phyloP scores from a whole-genome alignment of 2,888 invertebrate genomes.

The Stictocephala bisonia region DNA sequence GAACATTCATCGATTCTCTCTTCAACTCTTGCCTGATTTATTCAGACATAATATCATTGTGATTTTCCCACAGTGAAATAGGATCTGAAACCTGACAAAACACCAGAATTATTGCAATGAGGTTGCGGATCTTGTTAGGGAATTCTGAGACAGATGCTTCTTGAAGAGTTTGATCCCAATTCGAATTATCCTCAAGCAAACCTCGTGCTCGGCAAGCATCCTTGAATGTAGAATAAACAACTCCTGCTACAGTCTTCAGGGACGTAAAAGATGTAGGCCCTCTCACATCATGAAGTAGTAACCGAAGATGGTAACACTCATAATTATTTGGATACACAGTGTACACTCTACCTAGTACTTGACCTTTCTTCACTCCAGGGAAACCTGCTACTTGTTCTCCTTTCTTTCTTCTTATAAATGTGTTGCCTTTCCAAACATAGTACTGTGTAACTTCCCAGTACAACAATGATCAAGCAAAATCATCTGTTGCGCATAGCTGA shows the following conservation, averaged over 20 bases:
- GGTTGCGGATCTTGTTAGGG: conserved; percentile 29
- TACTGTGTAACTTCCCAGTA: conserved; percentile 53
- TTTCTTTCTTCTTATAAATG: background rate
- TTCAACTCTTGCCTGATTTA: background rate
- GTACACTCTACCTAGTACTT: conserved; percentile 58
- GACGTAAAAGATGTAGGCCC: conserved; percentile 59
- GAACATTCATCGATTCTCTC: background rate
- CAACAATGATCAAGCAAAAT: conserved; percentile 49
- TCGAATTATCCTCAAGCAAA: conserved; percentile 56
- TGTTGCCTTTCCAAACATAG: conserved; percentile 47
- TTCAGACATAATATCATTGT: background rate
- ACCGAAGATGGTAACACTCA: conserved; percentile 57
- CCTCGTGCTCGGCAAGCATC: conserved; percentile 59
- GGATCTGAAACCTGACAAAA: background rate
- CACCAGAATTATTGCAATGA: conserved; percentile 35
- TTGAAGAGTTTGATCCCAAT: conserved; percentile 60
- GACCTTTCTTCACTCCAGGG: conserved; percentile 53
- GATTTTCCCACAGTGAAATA: background rate
- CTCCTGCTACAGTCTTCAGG: conserved; percentile 60
- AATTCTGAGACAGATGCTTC: conserved; percentile 57
- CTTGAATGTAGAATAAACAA: conserved; percentile 58
- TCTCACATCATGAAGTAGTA: conserved; percentile 54
- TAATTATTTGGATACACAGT: conserved; percentile 56
- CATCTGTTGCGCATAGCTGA: background rate
- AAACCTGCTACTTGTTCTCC: background rate